A percentile compares a stretch with the other conserved stretches of the same genome.
These are phyloP conservation scores for Drosophila navojoa DNA, from an alignment of 1,140 invertebrate genomes.

Conservation along the genomic window DNA sequence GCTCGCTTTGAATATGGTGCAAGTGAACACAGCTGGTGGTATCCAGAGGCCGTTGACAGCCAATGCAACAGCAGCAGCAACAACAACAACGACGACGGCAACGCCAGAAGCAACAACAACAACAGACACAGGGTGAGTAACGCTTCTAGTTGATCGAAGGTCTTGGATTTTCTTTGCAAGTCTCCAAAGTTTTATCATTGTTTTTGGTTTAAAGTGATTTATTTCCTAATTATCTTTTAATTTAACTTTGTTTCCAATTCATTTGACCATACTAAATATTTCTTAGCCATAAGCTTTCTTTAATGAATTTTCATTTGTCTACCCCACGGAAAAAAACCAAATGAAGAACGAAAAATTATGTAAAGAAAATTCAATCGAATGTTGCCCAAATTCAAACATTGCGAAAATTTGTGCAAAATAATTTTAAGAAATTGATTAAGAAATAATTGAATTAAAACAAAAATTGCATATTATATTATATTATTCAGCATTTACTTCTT, in stretches of 20 bases:
- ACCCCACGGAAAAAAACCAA: constrained; percentile 3
- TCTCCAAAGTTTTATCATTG: constrained; percentile 39
- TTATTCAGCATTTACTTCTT: constrained; percentile 77
- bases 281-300: constrained; percentile 77
- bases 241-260: constrained; percentile 41
- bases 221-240: constrained; percentile 30
- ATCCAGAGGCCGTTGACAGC: constrained; percentile 89
- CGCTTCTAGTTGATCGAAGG: constrained; percentile 20
- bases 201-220: constrained; percentile 6
- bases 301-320: constrained; percentile 54
- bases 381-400: constrained; percentile 42
- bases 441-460: constrained; percentile 52
- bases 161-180: constrained; percentile 58
- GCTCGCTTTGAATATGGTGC: constrained; percentile 91
- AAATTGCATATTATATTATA: constrained; percentile 73
- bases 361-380: constrained; percentile 15
- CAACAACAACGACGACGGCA: not conserved
- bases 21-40: constrained; percentile 99
- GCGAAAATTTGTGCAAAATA: constrained; percentile 51
- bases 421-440: constrained; percentile 45
- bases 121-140: constrained; percentile 49
- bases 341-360: constrained; percentile 15
- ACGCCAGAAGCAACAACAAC: not conserved
- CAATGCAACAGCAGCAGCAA: constrained; percentile 11
- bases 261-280: constrained; percentile 68